Base-by-base conservation (phyloP, 2,797 vertebrate species). In the Toxotes lorentzi region DNA sequence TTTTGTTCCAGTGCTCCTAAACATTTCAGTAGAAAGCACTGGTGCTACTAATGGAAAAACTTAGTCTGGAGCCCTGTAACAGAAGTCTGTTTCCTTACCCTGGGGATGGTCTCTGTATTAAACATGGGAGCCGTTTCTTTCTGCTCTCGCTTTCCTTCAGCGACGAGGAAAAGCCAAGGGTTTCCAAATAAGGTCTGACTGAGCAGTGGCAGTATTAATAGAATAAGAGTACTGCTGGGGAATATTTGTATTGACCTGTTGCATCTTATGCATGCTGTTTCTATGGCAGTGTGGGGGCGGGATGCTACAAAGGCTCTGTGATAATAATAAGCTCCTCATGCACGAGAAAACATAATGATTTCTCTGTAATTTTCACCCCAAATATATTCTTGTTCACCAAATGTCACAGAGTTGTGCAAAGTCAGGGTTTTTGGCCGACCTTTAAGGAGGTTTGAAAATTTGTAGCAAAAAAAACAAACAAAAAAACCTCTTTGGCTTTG, bases 211-310 rank as follows among this genome's bases (percentile, higher is more conserved):
- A 32, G 83, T 94, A 93, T 93, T 95, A 93, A 93, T 93, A 94
- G 91, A 89, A 81, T 77, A 79, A 78, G 78, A 75, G 88, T 81
- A 80, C 85, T 89, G 82, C 86, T 80, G 78, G 72, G 89, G 85
- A 91, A 90, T 94, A 90, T 93, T 91, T 94, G 88, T 91, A 91
- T 94, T 92, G 92, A 91, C 89, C 84, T 79, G 70, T 38, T 90
- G 84, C 85, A 90, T 94, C 88, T 91, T 79, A 89, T 92, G 86
- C 83, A 70, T 86, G 88, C 79, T 11, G 88, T 94, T 94, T 92
- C 88, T 88, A 90, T 92, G 92, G 88, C 67, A 86, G 83, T 73
- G 86, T 47, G 85, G 79, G 83, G 85, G 89, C 9, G 80, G 78
- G 67, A 83, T 78, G 83, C 77, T 72, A n/a, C 24, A 47, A 73